Percentiles rank a stretch among this genome's conserved stretches.
These are phyloP conservation scores for Drosophila lowei DNA, from an alignment of 1,140 invertebrate genomes.

Conservation along the genomic window DNA sequence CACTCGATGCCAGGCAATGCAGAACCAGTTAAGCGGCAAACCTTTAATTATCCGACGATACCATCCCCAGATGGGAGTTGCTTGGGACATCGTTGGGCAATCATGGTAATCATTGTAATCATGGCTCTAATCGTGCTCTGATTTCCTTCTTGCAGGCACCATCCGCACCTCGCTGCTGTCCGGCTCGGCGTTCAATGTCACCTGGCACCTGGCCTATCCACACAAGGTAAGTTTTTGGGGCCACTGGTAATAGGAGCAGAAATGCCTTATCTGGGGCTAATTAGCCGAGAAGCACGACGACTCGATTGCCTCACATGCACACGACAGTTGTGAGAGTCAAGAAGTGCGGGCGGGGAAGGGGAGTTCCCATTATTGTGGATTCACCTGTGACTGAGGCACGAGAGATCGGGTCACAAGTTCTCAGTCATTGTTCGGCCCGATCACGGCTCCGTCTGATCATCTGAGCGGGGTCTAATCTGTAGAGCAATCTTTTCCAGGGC, in stretches of 20 bases:
- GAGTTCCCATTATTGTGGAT: conserved; percentile 62
- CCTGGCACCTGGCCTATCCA: conserved; percentile 97
- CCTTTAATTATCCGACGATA: conserved; percentile 33
- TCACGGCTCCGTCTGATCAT: no score
- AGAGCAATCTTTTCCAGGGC: conserved; percentile 86
- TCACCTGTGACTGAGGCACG: background rate
- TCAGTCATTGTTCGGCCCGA: conserved; percentile 68
- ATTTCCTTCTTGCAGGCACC: conserved; percentile 86
- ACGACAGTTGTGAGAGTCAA: conserved; percentile 49
- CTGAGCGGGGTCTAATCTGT: conserved; percentile 4
- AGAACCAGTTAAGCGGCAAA: conserved; percentile 49
- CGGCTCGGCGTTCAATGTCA: conserved; percentile 93
- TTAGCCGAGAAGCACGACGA: conserved; percentile 40
- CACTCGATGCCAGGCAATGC: conserved; percentile 43
- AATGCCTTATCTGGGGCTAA: conserved; percentile 33
- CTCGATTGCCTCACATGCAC: conserved; percentile 67
- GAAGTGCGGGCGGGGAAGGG: conserved; percentile 17
- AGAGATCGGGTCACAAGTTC: conserved; percentile 65
- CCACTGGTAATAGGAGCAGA: conserved; percentile 26
- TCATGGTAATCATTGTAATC: conserved; percentile 21
- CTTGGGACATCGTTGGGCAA: conserved; percentile 36
- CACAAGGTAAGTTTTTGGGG: conserved; percentile 89
- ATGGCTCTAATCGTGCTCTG: conserved; percentile 29
- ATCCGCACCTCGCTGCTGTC: conserved; percentile 91
- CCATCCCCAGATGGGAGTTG: no score